Conservation (phyloP, 2,888 invertebrate species). For the Phania funesta region DNA sequence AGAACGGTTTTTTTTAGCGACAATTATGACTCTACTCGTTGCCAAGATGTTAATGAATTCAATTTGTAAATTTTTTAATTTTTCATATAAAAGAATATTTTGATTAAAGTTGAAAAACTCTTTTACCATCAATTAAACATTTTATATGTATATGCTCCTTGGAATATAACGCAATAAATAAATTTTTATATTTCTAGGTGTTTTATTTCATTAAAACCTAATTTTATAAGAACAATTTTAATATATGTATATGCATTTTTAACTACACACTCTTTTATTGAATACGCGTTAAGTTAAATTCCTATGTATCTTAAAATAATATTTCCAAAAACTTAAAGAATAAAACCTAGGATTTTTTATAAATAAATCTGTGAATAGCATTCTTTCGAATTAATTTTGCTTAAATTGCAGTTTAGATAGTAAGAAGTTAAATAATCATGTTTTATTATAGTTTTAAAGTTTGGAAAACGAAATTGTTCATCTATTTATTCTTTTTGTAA, state of each 20-base stretch:
- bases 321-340: constrained; percentile 32
- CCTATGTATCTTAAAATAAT: constrained; percentile 31
- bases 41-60: no score
- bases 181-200: background rate
- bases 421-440: constrained; percentile 27
- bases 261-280: constrained; percentile 32
- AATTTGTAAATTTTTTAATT: no score
- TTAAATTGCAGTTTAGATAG: constrained; percentile 31
- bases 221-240: constrained; percentile 53
- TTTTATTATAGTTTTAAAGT: constrained; percentile 48
- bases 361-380: constrained; percentile 21
- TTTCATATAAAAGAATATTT: no score
- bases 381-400: constrained; percentile 16
- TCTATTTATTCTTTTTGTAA: constrained; percentile 24
- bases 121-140: background rate
- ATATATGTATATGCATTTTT: constrained; percentile 39
- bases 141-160: no score
- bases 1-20: no score
- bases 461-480: constrained; percentile 61
- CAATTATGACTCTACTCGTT: no score
- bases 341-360: constrained; percentile 33
- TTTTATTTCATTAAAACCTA: constrained; percentile 57
- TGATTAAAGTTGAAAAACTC: no score
- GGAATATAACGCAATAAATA: background rate
- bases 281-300: constrained; percentile 34